These are phyloP conservation scores for Tichodroma muraria DNA, from an alignment of 2,113 vertebrate genomes.

Conservation along the genomic window DNA sequence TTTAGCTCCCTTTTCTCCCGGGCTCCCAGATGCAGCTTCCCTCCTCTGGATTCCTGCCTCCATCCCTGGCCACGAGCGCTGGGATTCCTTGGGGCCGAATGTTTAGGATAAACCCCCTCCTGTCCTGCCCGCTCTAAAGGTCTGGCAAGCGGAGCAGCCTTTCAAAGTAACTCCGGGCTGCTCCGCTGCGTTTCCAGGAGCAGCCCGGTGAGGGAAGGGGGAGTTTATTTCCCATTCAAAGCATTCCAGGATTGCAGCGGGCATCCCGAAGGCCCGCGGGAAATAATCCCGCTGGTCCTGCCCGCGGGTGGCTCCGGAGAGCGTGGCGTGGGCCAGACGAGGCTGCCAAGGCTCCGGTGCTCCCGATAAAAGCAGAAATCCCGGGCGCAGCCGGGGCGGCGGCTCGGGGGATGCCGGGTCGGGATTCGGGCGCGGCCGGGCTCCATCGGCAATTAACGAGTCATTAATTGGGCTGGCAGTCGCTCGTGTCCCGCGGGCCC, in stretches of 20 bases:
- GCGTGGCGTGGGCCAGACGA: not conserved
- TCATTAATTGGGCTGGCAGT: not conserved
- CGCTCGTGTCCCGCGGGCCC: not conserved
- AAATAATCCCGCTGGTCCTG: not conserved
- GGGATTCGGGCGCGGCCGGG: not conserved
- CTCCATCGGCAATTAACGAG: not conserved
- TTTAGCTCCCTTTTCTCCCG: not conserved
- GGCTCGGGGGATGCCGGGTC: too few species aligned
- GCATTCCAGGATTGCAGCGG: not conserved
- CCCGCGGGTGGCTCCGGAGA: not conserved
- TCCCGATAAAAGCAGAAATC: not conserved
- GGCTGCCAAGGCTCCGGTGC: too few species aligned
- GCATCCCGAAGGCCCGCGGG: not conserved
- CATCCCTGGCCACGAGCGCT: accelerated
- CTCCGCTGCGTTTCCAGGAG: too few species aligned
- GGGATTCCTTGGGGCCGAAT: not conserved
- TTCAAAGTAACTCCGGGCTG: too few species aligned
- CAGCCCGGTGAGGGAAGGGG: not conserved
- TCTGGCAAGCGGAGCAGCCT: too few species aligned
- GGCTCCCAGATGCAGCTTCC: not conserved
- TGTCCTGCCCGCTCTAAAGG: too few species aligned
- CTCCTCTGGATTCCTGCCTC: not conserved
- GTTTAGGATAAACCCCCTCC: not conserved
- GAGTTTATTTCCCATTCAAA: not conserved
- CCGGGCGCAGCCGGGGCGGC: too few species aligned